Evolutionary conservation across 2,113 vertebrate species (phyloP), one percentile per base, ranked within the genome.

Genomic region (Desmodus rotundus): DNA sequence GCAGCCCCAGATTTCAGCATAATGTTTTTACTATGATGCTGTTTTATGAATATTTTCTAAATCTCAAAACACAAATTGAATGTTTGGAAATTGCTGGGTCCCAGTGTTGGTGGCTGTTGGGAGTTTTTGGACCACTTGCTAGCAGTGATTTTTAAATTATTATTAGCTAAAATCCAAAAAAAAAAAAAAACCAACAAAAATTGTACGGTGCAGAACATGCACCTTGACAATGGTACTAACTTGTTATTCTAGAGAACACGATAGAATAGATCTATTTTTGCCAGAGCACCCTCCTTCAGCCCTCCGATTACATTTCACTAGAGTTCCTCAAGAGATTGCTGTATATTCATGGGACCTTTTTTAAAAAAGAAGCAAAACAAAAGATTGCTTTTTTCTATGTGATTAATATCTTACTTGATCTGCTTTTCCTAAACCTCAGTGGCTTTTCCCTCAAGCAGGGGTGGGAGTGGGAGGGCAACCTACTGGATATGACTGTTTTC

Each of bases 401-500:
- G 98, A 98, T 99, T 98, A 98, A 98, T 98, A 98, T 97, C 98
- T 98, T 98, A 98, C 98, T 98, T 98, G 98, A 98, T 98, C 98
- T 98, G 98, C 98, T 98, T 98, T 98, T 98, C 98, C 98, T 98
- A 98, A 98, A 98, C 98, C 98, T 98, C 93, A 96, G 91, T 98
- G 98, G 97, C 98, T 98, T 99, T 98, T 98, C 98, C 98, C 98
- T 99, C 98, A 98, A 97, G 97, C 97, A 98, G 97, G 98, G 98
- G 87, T 76, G 95, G 98, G 97, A 33, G 97, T 92, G 89, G 98
- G 98, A 98, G 98, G 98, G 98, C 98, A 98, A 98, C 99, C 98
- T 99, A 99, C 99, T 99, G 98, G 98, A 99, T 99, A 98, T 98
- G 99, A 99, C 99, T 99, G 99, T 99, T 99, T 99, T 99, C 98